Conservation (phyloP, 2,113 vertebrate species). For the Sitta europaea region DNA sequence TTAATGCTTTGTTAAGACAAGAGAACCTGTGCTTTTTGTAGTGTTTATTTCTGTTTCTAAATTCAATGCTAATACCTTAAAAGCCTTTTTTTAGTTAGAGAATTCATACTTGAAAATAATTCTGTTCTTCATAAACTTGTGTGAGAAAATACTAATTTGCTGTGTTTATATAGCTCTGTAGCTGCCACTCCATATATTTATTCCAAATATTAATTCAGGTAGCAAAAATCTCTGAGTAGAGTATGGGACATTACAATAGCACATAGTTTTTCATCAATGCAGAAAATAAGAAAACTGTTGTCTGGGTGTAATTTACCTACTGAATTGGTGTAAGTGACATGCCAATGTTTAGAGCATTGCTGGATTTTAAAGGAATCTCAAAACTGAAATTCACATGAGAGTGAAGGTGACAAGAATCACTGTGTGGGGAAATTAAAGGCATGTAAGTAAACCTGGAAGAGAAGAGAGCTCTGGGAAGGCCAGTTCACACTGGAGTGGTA, state of each 20-base stretch:
- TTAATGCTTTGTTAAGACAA: background rate
- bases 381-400: background rate
- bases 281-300: background rate
- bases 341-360: background rate
- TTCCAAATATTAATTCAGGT: background rate
- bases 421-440: background rate
- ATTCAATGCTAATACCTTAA: background rate
- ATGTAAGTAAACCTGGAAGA: background rate
- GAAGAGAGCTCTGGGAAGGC: background rate
- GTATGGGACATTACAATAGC: background rate
- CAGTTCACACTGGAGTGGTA: background rate
- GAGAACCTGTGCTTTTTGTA: background rate
- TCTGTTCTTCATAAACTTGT: background rate
- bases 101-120: background rate
- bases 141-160: background rate
- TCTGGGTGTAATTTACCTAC: background rate
- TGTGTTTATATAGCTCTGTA: background rate
- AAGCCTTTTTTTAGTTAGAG: background rate
- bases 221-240: background rate
- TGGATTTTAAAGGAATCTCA: background rate
- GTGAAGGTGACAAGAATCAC: background rate
- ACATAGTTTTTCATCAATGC: background rate
- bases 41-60: background rate
- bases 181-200: background rate
- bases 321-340: background rate